Base-by-base conservation (phyloP, 2,797 vertebrate species). In the Austrolebias charrua region DNA sequence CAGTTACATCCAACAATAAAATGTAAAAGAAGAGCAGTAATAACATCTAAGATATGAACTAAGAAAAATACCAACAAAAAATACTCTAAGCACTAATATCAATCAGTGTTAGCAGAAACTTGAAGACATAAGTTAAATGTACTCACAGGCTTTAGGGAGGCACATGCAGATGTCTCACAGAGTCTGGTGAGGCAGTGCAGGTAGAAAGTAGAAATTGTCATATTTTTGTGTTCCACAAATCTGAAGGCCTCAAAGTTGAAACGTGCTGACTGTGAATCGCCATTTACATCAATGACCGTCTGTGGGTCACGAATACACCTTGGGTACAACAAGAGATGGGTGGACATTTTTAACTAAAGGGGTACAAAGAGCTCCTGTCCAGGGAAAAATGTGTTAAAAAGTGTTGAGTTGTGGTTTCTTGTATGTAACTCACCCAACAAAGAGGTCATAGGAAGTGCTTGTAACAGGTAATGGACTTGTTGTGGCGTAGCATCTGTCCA, bases 191-290 rank as follows among this genome's bases (percentile, higher is more conserved):
- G 20, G 31, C 90, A 91, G 78, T 91, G 89, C 54, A 92, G 64
- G 82, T 88, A 90, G 85, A 92, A 93, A n/a, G 73, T 86, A 29
- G 92, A 93, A 63, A 92, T 13, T 0, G 78, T 69, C 56, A 57
- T 24, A 62, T 92, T 84, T 55, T 80, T 88, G 74, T 93, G 90
- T 69, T 86, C 69, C 48, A 89, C 65, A 50, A 93, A 92, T 77
- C 91, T 73, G 75, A 93, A 92, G 33, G 90, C 88, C 74, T 92
- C 91, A 31, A 93, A 92, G 51, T 79, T 79, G 78, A 91, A 93
- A 0, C 8, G 14, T 0, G 90, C 90, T 0, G 0, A 49, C 70
- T 92, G 90, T 18, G 67, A 55, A 2, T 1, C 1, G 1, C 92
- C 92, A 4, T 93, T 93, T 10, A 50, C 0, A 0, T 58, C 46